These are phyloP conservation scores for Alaudala cheleensis DNA, from an alignment of 2,113 vertebrate genomes.

Conservation along the genomic window DNA sequence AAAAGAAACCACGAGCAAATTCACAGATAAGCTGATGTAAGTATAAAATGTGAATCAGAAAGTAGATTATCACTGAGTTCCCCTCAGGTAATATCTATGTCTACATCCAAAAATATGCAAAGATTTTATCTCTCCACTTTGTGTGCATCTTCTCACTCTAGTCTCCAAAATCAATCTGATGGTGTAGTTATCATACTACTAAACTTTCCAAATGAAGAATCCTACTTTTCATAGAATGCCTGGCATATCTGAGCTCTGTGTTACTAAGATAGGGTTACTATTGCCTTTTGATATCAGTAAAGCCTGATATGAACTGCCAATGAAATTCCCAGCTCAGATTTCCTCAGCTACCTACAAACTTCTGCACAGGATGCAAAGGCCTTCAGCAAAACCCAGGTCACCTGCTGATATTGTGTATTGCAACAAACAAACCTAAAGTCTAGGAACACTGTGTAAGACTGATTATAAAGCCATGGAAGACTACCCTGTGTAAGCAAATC, in stretches of 20 bases:
- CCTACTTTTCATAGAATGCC: not conserved
- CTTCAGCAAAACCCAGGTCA: not conserved
- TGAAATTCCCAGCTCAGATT: not conserved
- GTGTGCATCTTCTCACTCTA: not conserved
- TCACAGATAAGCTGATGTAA: not conserved
- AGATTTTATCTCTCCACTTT: not conserved
- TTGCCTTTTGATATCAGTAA: not conserved
- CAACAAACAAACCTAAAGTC: not conserved
- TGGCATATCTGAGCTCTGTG: not conserved
- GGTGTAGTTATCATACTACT: not conserved
- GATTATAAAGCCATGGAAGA: not conserved
- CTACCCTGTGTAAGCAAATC: not conserved
- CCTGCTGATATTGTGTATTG: not conserved
- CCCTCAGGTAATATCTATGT: not conserved
- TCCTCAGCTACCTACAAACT: not conserved
- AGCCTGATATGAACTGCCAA: not conserved
- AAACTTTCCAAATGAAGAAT: not conserved
- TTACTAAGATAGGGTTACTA: not conserved
- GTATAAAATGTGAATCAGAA: not conserved
- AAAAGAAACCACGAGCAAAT: not conserved
- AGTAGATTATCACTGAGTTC: not conserved
- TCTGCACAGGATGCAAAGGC: not conserved
- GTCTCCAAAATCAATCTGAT: not conserved
- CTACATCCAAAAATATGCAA: not conserved
- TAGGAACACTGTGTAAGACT: not conserved